Base-by-base conservation (phyloP, 2,888 invertebrate genomes). In the Luffia ferchaultella region DNA sequence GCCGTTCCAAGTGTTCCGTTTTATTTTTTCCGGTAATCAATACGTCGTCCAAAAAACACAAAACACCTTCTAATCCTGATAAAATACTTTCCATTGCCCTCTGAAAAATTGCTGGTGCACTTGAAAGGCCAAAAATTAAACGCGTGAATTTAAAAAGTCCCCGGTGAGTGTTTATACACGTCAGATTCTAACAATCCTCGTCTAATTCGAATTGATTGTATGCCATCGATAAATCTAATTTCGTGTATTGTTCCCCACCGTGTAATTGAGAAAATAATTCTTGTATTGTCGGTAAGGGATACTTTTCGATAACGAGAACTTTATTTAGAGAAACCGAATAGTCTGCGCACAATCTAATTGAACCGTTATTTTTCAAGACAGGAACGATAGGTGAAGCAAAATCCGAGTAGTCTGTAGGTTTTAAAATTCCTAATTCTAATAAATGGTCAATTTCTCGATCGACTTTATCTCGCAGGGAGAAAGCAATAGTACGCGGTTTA, bases 61-160 rank as follows among this genome's bases (percentile, higher is more conserved):
- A 46, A 15, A 54, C 54, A 2, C 52, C 55, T 7, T 51, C 50
- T 16, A 58, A 9, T 17, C 45, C 52, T 40, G 12, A 16, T 18
- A 55, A 48, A 18, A 54, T 42, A 18, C 42, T 46, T 20, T 55
- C 54, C 58, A 64, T 64, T 18, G 58, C 53, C 53, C 59, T 56
- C 55, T 67, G 61, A 50, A 66, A 64, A 51, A 59, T 59, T 9
- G 58, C 57, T 2, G 62, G 60, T 9, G 60, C 60, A 16, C 55
- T 58, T n/a, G 57, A 52, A 18, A 67, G 55, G 12, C 61, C 59
- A 50, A 51, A 60, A 41, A 57, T 46, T 19, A 58, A 44, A 18
- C 58, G 50, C 42, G 54, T 55, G 49, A 53, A 57, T 18, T 45
- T 53, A 48, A 55, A 60, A 18, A 59, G 50, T 17, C 58, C 58